Conservation (phyloP, 2,888 invertebrate species). For the Mythimna loreyi region DNA sequence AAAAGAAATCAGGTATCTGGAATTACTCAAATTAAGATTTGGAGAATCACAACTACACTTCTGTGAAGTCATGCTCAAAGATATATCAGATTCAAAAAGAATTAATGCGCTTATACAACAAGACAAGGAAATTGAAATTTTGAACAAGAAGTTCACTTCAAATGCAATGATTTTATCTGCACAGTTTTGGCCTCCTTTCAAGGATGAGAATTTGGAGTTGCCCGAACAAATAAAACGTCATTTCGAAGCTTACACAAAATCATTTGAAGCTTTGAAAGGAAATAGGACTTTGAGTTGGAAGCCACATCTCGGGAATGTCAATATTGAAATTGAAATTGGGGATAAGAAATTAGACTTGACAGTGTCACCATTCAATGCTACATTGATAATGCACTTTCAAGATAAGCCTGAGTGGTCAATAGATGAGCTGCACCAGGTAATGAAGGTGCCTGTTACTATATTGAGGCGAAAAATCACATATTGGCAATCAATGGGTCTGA, state of each 20-base stretch:
- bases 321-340: slow-evolving; percentile 97
- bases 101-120: slow-evolving; percentile 96
- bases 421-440: slow-evolving; percentile 95
- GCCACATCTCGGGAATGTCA: slow-evolving; percentile 97
- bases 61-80: slow-evolving; percentile 99
- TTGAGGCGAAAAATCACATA: slow-evolving; percentile 96
- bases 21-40: slow-evolving; percentile 97
- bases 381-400: slow-evolving; percentile 98
- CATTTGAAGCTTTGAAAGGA: slow-evolving; percentile 97
- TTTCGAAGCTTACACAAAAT: slow-evolving; percentile 96
- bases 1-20: slow-evolving; percentile 97
- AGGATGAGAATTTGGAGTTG: slow-evolving; percentile 97
- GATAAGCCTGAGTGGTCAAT: slow-evolving; percentile 96
- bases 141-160: slow-evolving; percentile 83
- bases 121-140: slow-evolving; percentile 90
- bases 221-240: slow-evolving; percentile 95
- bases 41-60: slow-evolving; percentile 99
- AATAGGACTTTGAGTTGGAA: slow-evolving; percentile 98
- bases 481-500: slow-evolving; percentile 98
- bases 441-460: slow-evolving; percentile 97
- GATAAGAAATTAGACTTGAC: slow-evolving; percentile 95
- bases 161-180: slow-evolving; percentile 98
- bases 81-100: slow-evolving; percentile 98
- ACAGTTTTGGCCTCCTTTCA: slow-evolving; percentile 99
- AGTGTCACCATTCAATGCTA: slow-evolving; percentile 98